Percentiles rank a stretch among this genome's conserved stretches.
These are phyloP conservation scores for Aphelocoma californica DNA, from an alignment of 2,797 vertebrate species.

Conservation along the genomic window DNA sequence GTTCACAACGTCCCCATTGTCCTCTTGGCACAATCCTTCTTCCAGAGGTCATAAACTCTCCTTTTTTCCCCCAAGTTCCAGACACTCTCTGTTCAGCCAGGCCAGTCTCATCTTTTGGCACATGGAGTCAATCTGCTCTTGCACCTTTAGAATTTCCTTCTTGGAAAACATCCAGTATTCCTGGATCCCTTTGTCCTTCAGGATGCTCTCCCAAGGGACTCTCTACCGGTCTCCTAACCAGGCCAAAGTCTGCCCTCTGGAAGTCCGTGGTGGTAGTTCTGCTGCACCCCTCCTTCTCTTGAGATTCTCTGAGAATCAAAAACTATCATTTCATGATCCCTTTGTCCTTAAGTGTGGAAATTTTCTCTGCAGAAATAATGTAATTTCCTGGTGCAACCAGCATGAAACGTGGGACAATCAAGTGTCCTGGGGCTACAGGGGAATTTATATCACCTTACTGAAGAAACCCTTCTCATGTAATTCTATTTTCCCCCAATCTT, in stretches of 20 bases:
- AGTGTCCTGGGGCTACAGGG: not conserved
- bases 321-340: not conserved
- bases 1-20: not conserved
- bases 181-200: not conserved
- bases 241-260: not conserved
- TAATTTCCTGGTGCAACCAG: not conserved
- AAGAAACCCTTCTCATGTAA: not conserved
- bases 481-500: not conserved
- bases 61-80: fast-evolving
- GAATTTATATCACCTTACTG: not conserved
- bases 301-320: not conserved
- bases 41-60: not conserved
- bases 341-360: not conserved
- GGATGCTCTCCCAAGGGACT: not conserved
- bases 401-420: not conserved
- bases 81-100: not conserved
- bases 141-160: not conserved
- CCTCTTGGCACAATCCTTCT: not conserved
- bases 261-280: not conserved
- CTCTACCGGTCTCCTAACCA: not conserved
- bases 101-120: not conserved
- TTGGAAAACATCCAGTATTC: not conserved
- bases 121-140: not conserved
- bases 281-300: not conserved
- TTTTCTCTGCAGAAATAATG: not conserved